Conservation (phyloP, 2,113 vertebrate genomes). For the Stigmatopora nigra region DNA sequence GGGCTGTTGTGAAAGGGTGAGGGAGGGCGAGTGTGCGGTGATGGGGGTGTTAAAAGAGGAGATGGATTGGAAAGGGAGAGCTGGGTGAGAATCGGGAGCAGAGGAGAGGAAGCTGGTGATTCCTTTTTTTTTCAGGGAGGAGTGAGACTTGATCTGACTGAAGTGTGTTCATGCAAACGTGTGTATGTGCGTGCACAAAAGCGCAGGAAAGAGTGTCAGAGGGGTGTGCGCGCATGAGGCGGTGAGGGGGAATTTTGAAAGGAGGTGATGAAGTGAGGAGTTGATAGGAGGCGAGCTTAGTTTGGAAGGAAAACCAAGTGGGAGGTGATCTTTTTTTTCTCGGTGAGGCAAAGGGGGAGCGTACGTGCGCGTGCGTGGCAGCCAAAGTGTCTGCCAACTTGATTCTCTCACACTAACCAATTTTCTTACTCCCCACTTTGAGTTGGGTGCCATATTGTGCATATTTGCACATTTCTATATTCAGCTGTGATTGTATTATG, state of each 20-base stretch:
- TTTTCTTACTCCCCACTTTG: conserved; percentile 33
- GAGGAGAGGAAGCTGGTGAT: conserved; percentile 45
- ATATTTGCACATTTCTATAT: conserved; percentile 17
- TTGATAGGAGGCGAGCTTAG: conserved; percentile 39
- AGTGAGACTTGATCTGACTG: conserved; percentile 61
- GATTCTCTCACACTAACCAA: conserved; percentile 36
- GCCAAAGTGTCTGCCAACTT: conserved; percentile 31
- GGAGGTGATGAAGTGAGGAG: conserved; percentile 66
- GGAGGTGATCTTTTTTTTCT: conserved; percentile 51
- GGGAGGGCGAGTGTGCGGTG: conserved; percentile 4
- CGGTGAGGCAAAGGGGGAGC: conserved; percentile 46
- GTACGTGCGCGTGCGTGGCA: conserved; percentile 27
- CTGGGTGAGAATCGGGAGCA: conserved; percentile 15
- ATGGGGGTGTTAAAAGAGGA: conserved; percentile 24
- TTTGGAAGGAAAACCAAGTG: conserved; percentile 52
- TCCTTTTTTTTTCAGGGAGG: conserved; percentile 39
- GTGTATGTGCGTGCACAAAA: conserved; percentile 4
- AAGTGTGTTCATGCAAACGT: conserved; percentile 31
- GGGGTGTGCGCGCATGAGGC: conserved; percentile 27
- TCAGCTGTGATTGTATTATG: background rate
- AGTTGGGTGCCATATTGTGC: conserved; percentile 14
- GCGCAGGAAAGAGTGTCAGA: background rate
- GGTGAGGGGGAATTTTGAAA: conserved; percentile 41
- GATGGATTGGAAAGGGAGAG: conserved; percentile 37
- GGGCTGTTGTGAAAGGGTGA: conserved; percentile 20